These are phyloP conservation scores for Zygaena filipendulae DNA, from an alignment of 2,888 invertebrate species.

Conservation along the genomic window DNA sequence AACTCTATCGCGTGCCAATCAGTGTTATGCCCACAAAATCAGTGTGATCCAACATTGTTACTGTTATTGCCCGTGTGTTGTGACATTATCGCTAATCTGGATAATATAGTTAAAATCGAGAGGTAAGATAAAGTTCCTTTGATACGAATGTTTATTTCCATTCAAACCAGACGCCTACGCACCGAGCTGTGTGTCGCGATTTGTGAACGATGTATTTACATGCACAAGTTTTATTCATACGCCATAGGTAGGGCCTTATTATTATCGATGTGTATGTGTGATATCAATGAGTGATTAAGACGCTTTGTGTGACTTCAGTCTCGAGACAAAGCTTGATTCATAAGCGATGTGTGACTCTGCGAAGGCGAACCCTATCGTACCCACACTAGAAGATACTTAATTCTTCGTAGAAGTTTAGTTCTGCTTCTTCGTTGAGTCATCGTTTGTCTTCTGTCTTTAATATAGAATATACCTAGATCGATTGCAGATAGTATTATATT, in stretches of 20 bases:
- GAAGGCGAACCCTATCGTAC: too few species aligned
- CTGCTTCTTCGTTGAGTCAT: too few species aligned
- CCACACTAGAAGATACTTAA: too few species aligned
- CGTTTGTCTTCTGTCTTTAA: too few species aligned
- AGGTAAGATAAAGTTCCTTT: constrained; percentile 39
- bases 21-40: constrained; percentile 49
- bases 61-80: constrained; percentile 33
- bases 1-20: constrained; percentile 23
- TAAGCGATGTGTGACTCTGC: constrained; percentile 21
- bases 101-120: constrained; percentile 58
- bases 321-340: constrained; percentile 32
- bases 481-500: too few species aligned
- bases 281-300: constrained; percentile 54
- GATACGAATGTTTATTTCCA: constrained; percentile 66
- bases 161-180: constrained; percentile 60
- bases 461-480: too few species aligned
- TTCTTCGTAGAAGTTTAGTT: too few species aligned
- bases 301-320: constrained; percentile 27
- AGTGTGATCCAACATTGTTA: constrained; percentile 39
- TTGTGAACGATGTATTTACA: constrained; percentile 64
- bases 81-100: constrained; percentile 58
- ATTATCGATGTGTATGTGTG: constrained; percentile 46
- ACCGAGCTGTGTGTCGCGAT: constrained; percentile 52
- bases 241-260: constrained; percentile 47
- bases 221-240: constrained; percentile 63